A percentile compares a stretch with the other conserved stretches of the same genome.
phyloP scores from a whole-genome alignment of 2,113 vertebrate genomes.

The Ctenodactylus gundi region DNA sequence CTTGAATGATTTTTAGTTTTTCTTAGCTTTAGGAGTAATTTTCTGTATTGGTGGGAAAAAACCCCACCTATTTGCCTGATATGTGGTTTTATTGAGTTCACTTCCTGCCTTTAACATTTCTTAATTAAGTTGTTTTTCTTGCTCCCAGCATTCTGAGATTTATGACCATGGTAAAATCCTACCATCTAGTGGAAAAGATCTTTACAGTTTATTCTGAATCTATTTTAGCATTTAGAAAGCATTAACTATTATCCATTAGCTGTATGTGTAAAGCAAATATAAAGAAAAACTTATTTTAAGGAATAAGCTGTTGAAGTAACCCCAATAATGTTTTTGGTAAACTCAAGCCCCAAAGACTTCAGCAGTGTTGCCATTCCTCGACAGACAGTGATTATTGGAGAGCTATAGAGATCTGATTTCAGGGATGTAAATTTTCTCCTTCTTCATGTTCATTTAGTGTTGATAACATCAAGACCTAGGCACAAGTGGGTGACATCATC shows the following conservation, averaged over 20 bases:
- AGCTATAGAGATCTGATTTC: not conserved
- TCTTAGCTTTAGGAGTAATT: slow-evolving; percentile 78
- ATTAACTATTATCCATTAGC: not conserved
- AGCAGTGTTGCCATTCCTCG: not conserved
- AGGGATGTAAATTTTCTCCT: not conserved
- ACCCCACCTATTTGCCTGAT: slow-evolving; percentile 77
- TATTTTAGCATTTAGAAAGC: not conserved
- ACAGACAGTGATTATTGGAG: not conserved
- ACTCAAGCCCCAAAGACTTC: not conserved
- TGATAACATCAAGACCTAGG: not conserved
- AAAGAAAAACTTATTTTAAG: not conserved
- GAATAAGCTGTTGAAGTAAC: not conserved
- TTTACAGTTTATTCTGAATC: slow-evolving; percentile 31
- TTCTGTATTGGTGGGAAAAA: slow-evolving; percentile 65
- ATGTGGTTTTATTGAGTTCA: slow-evolving; percentile 70
- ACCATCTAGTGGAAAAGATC: slow-evolving; percentile 85
- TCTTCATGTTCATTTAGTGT: not conserved
- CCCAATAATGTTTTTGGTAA: not conserved
- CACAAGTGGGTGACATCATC: not conserved
- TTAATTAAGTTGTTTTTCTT: slow-evolving; percentile 70
- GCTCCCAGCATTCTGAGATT: slow-evolving; percentile 43
- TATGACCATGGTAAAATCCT: slow-evolving; percentile 80
- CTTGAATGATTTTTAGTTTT: slow-evolving; percentile 63
- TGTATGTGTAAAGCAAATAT: not conserved
- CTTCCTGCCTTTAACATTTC: slow-evolving; percentile 78